Evolutionary conservation across 37 sponge, comb jelly and placozoan genomes (phyloP).

Genomic region (Crambe crambe): DNA sequence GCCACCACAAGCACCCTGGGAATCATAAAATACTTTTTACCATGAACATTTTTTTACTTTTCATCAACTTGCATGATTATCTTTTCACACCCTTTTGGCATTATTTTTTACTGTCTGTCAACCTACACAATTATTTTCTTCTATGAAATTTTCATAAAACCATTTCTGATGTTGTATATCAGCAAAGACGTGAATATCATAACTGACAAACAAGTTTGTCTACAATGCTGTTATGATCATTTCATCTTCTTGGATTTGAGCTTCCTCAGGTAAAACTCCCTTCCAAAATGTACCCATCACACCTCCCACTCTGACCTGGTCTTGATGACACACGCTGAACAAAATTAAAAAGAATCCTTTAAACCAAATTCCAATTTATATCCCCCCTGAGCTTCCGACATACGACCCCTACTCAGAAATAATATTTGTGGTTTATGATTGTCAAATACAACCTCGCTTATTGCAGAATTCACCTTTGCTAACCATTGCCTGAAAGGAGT

Average conservation of each 20-base stretch:
- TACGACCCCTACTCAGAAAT: no score
- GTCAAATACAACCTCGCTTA: background rate
- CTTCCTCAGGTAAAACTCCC: constrained; percentile 98
- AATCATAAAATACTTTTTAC: background rate
- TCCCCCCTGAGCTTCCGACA: no score
- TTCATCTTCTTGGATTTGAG: constrained; percentile 91
- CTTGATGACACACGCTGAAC: constrained; percentile 78
- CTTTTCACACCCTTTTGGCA: background rate
- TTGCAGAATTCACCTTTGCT: constrained; percentile 18
- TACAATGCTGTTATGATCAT: no score
- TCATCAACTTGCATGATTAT: background rate
- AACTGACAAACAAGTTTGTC: background rate
- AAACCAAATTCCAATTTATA: no score
- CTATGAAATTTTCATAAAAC: background rate
- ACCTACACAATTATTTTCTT: no score
- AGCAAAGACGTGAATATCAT: background rate
- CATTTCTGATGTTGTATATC: background rate
- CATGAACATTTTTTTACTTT: background rate
- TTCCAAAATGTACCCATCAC: constrained; percentile 97
- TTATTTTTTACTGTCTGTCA: no score
- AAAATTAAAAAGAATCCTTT: background rate
- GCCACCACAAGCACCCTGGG: background rate
- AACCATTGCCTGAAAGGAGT: constrained; percentile 96
- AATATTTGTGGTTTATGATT: background rate
- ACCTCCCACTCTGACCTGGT: constrained; percentile 97